Evolutionary conservation across 2,888 invertebrate species (phyloP), one percentile per base, ranked within the genome.

Genomic region (Leucophenga montana): DNA sequence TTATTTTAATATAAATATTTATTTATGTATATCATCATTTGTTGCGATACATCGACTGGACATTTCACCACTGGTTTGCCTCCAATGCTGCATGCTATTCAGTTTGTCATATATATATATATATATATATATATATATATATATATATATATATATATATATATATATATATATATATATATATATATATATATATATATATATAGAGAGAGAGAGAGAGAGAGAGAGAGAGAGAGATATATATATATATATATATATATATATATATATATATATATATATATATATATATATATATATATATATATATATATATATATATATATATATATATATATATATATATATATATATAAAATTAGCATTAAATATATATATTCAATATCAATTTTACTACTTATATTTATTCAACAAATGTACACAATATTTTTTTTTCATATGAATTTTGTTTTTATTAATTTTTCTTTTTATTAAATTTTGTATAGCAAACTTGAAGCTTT

Each of bases 351-450:
- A 48, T 48, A 48, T 48, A 48, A 3, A 48, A 6, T 6, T 48
- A 48, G 3, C 4, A 78, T 64, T 59, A 22, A 48, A 48, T 64
- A 33, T 8, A 61, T 64, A 64, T 64, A 39, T 66, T 53, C 65
- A 56, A 54, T 69, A 69, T 76, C 73, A 77, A 79, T 78, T 79
- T 76, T 73, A 75, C 78, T 80, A 78, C 78, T 80, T 78, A 77
- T 68, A 75, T 74, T 71, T 72, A 78, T 75, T 64, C 79, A 79
- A 77, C 77, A 79, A 78, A 76, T 78, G 75, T 82, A 81, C 80
- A 82, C 75, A 69, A 73, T 70, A 67, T 64, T 48, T 68, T 53
- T 69, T 68, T n/a, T 22, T 64, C n/a, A 9, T 46, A 59, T 50
- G 14, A 44, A 31, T 31, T 22, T 50, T 61, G n/a, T 48, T 53